Evolutionary conservation across 2,113 vertebrate genomes (phyloP).

Genomic region (human (Homo sapiens)): DNA sequence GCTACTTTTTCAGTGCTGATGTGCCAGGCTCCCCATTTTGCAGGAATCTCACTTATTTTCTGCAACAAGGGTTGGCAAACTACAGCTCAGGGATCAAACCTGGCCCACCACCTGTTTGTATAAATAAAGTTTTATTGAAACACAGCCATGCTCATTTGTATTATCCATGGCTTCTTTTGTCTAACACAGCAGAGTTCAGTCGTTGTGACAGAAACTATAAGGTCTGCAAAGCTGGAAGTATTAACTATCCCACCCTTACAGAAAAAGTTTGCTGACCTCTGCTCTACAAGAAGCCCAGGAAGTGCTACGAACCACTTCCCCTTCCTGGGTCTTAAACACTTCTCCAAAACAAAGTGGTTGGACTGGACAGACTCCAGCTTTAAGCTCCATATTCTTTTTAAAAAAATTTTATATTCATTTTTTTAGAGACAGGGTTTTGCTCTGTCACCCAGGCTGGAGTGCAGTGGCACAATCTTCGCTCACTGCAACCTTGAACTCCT

Average conservation of each 20-base stretch:
- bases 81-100: background rate
- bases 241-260: background rate
- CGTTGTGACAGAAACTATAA: background rate
- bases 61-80: background rate
- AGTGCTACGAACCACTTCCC: background rate
- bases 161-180: background rate
- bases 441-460: too few relatives aligned
- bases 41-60: background rate
- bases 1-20: background rate
- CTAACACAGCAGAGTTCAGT: background rate
- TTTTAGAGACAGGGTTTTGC: too few relatives aligned
- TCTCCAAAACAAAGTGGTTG: background rate
- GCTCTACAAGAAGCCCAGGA: background rate
- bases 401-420: too few relatives aligned
- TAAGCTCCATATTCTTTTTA: background rate
- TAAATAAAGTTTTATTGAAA: background rate
- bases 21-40: background rate
- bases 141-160: background rate
- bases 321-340: background rate
- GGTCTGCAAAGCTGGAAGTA: background rate
- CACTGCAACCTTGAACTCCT: too few relatives aligned
- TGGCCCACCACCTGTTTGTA: background rate
- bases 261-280: background rate
- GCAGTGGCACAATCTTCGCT: too few relatives aligned
- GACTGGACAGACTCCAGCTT: background rate